Base-by-base conservation (phyloP, 2,797 vertebrate genomes). In the Artibeus lituratus region DNA sequence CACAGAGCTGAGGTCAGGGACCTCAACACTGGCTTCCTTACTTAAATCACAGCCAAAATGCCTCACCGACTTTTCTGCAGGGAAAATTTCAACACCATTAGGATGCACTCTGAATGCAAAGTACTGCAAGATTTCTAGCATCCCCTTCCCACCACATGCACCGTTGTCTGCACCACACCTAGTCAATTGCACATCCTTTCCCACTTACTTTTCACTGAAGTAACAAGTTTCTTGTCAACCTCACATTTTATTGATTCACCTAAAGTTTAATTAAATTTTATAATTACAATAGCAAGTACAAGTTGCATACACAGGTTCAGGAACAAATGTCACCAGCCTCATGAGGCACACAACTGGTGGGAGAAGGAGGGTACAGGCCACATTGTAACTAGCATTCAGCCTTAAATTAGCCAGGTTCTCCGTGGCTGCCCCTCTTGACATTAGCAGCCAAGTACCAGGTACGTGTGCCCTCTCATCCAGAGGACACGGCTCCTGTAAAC, bases 221-320 rank as follows among this genome's bases (percentile, higher is more conserved):
- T 65, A 57, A 44, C 37, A 85, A 65, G 51, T 86, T 91, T 47
- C 80, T 80, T 94, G 51, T 82, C 78, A 70, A 83, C 53, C 37
- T 95, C 44, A 8, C 16, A 49, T 90, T 73, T 86, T 91, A 85
- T 65, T 86, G 44, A 49, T 73, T 89, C n/a, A 32, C 11, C 51
- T 96, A 93, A 55, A 93, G 89, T 81, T n/a, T 88, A 85, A 87
- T 92, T 91, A 78, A n/a, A 65, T 91, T 78, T 86, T 81, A 90
- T 78, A 70, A 91, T 83, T 94, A 69, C n/a, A 62, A 88, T n/a
- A 86, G 80, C n/a, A 86, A 74, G 86, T 93, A 83, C 16, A 53
- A 88, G 14, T 65, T 82, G 14, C 21, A 32, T 69, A 65, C 80
- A 65, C 65, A 80, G 65, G 39, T 70, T 83, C 19, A 1, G 78